A percentile compares a stretch with the other conserved stretches of the same genome.
phyloP scores from a whole-genome alignment of 2,113 vertebrate species.

The Perca schrenkii region DNA sequence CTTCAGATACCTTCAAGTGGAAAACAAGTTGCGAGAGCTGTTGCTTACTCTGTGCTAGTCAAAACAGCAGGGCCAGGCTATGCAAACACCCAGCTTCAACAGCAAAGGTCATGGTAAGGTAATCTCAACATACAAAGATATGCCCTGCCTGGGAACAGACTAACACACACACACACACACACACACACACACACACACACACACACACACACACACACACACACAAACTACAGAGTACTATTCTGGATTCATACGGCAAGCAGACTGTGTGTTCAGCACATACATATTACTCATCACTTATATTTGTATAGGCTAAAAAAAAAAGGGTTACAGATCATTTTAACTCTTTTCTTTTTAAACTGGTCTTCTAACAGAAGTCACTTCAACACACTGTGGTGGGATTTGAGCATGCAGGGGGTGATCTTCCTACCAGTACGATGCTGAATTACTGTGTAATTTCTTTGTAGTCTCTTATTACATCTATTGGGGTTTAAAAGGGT shows the following conservation, averaged over 20 bases:
- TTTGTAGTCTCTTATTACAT: slow-evolving; percentile 18
- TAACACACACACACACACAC: slow-evolving; percentile 3
- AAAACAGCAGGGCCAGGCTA: slow-evolving; percentile 57
- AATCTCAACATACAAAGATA: slow-evolving; percentile 44
- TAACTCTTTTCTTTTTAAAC: background rate
- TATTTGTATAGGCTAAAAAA: slow-evolving; percentile 11
- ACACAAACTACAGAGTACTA: background rate
- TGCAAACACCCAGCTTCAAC: slow-evolving; percentile 62
- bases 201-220: slow-evolving; percentile 13
- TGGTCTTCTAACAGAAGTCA: background rate
- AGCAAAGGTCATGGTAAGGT: slow-evolving; percentile 68
- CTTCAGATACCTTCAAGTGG: slow-evolving; percentile 14
- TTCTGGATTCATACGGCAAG: background rate
- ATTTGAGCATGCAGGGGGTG: background rate
- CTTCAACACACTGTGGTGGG: background rate
- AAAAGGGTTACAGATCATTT: slow-evolving; percentile 12
- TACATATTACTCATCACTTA: background rate
- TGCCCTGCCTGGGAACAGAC: slow-evolving; percentile 37
- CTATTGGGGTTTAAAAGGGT: slow-evolving; percentile 5
- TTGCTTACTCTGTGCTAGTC: slow-evolving; percentile 50
- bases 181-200: background rate
- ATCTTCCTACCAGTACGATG: background rate
- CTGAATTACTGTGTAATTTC: background rate
- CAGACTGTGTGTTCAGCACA: no score
- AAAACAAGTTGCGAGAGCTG: slow-evolving; percentile 52